Conservation (phyloP, 2,888 invertebrate species). For the Cheiracanthium punctorium region DNA sequence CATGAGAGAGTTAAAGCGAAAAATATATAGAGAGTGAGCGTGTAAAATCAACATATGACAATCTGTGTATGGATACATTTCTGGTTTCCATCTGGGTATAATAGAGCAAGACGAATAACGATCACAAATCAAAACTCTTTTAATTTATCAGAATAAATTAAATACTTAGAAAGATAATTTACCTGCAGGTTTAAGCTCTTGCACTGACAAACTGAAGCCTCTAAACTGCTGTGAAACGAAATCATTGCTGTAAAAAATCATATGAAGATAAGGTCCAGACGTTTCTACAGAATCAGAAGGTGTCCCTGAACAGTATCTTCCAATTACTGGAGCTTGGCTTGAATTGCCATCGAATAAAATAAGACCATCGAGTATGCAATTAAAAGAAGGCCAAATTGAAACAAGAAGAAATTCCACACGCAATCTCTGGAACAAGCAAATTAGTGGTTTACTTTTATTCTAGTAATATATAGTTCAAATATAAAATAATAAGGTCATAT, state of each 20-base stretch:
- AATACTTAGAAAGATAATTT: background rate
- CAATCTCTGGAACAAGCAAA: slow-evolving; percentile 24
- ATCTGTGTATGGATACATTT: too few relatives aligned
- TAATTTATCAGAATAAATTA: too few relatives aligned
- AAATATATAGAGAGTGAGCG: too few relatives aligned
- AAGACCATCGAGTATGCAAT: slow-evolving; percentile 55
- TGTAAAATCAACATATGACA: too few relatives aligned
- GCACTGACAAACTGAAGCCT: slow-evolving; percentile 35
- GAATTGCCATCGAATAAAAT: slow-evolving; percentile 57
- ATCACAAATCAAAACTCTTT: too few relatives aligned
- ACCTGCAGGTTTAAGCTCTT: slow-evolving; percentile 39
- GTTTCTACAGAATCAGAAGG: slow-evolving; percentile 22
- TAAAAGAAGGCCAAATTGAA: slow-evolving; percentile 51
- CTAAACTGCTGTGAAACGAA: background rate
- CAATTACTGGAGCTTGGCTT: slow-evolving; percentile 25
- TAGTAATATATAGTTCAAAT: too few relatives aligned
- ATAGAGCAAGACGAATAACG: too few relatives aligned
- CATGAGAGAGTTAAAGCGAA: too few relatives aligned
- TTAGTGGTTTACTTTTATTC: too few relatives aligned
- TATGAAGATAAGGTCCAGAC: slow-evolving; percentile 21
- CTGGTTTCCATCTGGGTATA: too few relatives aligned
- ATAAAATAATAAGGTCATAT: too few relatives aligned
- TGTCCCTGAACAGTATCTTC: slow-evolving; percentile 32
- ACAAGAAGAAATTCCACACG: slow-evolving; percentile 31
- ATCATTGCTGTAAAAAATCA: slow-evolving; percentile 47